phyloP scores from a whole-genome alignment of 35 echinoderm and acorn worm species.

The Ophioderma brevispina region DNA sequence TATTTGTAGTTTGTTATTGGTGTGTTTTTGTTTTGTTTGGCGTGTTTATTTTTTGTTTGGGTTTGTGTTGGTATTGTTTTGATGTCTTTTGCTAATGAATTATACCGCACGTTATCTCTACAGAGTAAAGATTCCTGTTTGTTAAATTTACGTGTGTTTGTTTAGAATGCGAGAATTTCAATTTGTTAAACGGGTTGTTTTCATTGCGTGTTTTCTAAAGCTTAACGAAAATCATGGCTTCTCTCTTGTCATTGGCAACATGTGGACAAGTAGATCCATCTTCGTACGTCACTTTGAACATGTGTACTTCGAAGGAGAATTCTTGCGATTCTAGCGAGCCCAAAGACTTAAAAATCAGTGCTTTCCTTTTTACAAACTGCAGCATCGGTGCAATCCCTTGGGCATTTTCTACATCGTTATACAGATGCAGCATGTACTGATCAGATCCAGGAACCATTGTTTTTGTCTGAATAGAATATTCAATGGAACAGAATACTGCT shows the following conservation, averaged over 20 bases:
- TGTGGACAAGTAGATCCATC: slow-evolving; percentile 42
- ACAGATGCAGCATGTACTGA: slow-evolving; percentile 54
- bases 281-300: slow-evolving; percentile 65
- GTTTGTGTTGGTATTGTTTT: too few species aligned
- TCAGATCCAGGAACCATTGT: neutral
- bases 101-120: too few species aligned
- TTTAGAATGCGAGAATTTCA: too few species aligned
- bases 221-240: slow-evolving; percentile 58
- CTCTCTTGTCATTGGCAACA: slow-evolving; percentile 51
- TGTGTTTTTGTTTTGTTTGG: too few species aligned
- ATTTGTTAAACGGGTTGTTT: too few species aligned
- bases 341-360: slow-evolving; percentile 13
- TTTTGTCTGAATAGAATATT: too few species aligned
- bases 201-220: slow-evolving; percentile 14
- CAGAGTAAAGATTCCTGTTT: too few species aligned
- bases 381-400: slow-evolving; percentile 42
- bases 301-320: slow-evolving; percentile 58
- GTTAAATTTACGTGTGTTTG: too few species aligned
- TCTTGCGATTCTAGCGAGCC: slow-evolving; percentile 51
- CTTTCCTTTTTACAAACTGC: slow-evolving; percentile 65
- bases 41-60: too few species aligned
- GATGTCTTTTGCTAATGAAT: too few species aligned
- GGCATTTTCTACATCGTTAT: slow-evolving; percentile 2
- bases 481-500: too few species aligned
- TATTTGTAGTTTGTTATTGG: too few species aligned